A percentile compares a stretch with the other conserved stretches of the same genome.
These are phyloP conservation scores for Polia nebulosa DNA, from an alignment of 2,888 invertebrate genomes.

Conservation along the genomic window DNA sequence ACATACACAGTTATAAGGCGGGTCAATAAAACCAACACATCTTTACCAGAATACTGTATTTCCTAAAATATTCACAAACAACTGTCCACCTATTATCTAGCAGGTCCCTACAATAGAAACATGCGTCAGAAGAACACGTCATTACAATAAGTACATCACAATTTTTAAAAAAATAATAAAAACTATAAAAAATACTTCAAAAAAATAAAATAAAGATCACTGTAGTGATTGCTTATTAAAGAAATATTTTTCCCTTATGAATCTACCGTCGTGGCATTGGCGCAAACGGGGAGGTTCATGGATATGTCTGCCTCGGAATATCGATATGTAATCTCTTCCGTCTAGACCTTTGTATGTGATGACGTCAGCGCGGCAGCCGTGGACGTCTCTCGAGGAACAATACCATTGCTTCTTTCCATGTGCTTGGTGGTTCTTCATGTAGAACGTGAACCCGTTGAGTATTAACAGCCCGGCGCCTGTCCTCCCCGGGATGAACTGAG, in stretches of 20 bases:
- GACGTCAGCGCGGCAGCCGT: constrained; percentile 87
- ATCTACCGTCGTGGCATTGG: constrained; percentile 87
- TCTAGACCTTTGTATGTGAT: constrained; percentile 86
- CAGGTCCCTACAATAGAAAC: constrained; percentile 87
- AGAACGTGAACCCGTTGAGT: constrained; percentile 87
- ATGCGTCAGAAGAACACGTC: constrained; percentile 78
- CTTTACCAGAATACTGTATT: constrained; percentile 86
- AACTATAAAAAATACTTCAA: constrained; percentile 63
- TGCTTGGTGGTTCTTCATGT: constrained; percentile 89
- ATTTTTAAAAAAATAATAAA: constrained; percentile 67
- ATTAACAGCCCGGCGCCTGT: constrained; percentile 86
- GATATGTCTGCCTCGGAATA: constrained; percentile 86
- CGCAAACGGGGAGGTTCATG: constrained; percentile 85
- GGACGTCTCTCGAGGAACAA: constrained; percentile 87
- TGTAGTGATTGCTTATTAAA: constrained; percentile 71
- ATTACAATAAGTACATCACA: constrained; percentile 81
- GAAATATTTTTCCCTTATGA: constrained; percentile 84
- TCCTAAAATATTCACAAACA: constrained; percentile 83
- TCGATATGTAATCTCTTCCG: constrained; percentile 87
- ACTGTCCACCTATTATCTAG: constrained; percentile 78
- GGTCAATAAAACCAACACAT: constrained; percentile 63
- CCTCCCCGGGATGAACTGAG: constrained; percentile 87
- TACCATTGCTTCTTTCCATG: constrained; percentile 90
- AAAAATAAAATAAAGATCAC: constrained; percentile 66
- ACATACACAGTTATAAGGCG: constrained; percentile 55